Percentiles rank a stretch among this genome's conserved stretches.
phyloP scores from a whole-genome alignment of 2,113 vertebrate genomes.

The Microcebus ravelobensis region DNA sequence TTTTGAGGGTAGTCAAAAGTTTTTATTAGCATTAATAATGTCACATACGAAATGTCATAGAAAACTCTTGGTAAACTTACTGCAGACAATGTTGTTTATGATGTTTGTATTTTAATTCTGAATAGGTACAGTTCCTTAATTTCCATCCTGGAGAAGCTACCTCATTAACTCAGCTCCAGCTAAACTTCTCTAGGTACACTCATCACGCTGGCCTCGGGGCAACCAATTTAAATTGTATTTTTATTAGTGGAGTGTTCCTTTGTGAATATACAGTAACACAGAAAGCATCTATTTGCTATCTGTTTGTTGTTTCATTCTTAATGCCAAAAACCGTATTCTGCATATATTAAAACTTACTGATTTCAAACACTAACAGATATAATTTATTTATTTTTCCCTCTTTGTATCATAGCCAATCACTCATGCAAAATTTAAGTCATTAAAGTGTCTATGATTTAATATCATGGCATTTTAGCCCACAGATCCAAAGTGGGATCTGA shows the following conservation, averaged over 20 bases:
- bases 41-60: not conserved
- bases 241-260: constrained; percentile 24
- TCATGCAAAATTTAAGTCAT: constrained; percentile 10
- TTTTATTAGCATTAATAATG: not conserved
- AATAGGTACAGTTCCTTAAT: not conserved
- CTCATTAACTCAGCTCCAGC: not conserved
- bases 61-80: not conserved
- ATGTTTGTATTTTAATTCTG: not conserved
- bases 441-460: not conserved
- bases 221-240: constrained; percentile 45
- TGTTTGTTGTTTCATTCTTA: constrained; percentile 20
- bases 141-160: not conserved
- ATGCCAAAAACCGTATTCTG: not conserved
- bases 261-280: not conserved
- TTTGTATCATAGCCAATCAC: constrained; percentile 1
- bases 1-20: not conserved
- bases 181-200: not conserved
- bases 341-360: constrained; percentile 41
- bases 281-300: constrained; percentile 14
- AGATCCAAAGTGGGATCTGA: not conserved
- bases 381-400: constrained; percentile 20
- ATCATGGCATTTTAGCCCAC: constrained; percentile 22
- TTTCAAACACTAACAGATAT: constrained; percentile 38
- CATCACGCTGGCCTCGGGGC: not conserved
- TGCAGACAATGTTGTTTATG: not conserved